Percentiles rank a stretch among this genome's conserved stretches.
Evolutionary conservation across 2,888 invertebrate species (phyloP).

Genomic region (Tiliacea aurago): DNA sequence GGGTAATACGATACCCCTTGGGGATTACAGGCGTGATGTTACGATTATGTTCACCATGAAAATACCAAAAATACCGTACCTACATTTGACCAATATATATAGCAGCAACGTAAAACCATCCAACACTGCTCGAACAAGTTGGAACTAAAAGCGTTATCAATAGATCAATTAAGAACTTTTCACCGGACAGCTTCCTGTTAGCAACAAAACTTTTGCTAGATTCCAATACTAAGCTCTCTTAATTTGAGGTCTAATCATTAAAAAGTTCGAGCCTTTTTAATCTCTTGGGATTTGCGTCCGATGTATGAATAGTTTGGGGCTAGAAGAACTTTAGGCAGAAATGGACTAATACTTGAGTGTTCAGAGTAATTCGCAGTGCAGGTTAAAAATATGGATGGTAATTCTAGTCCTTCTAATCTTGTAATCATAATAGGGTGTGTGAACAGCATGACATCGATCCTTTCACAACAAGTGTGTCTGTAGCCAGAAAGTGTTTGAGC

Average conservation of each 20-base stretch:
- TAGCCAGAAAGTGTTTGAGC: too few species aligned
- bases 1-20: too few species aligned
- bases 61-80: background rate
- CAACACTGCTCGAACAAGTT: slow-evolving; percentile 39
- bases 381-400: too few species aligned
- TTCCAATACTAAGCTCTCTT: slow-evolving; percentile 49
- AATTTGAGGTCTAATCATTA: slow-evolving; percentile 62
- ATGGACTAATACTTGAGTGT: background rate
- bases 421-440: too few species aligned
- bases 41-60: too few species aligned
- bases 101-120: slow-evolving; percentile 15
- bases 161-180: slow-evolving; percentile 64
- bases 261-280: slow-evolving; percentile 55
- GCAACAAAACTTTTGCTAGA: slow-evolving; percentile 49
- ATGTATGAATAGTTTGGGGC: slow-evolving; percentile 2
- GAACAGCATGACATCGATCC: too few species aligned
- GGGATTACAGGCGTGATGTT: too few species aligned
- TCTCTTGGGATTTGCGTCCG: slow-evolving; percentile 29
- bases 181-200: slow-evolving; percentile 50
- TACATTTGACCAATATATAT: background rate
- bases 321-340: background rate
- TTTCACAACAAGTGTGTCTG: too few species aligned
- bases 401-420: background rate
- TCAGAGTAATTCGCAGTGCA: background rate
- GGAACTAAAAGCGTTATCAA: slow-evolving; percentile 61